Conservation (phyloP, 2,888 invertebrate species). For the Rhamnusium bicolor region DNA sequence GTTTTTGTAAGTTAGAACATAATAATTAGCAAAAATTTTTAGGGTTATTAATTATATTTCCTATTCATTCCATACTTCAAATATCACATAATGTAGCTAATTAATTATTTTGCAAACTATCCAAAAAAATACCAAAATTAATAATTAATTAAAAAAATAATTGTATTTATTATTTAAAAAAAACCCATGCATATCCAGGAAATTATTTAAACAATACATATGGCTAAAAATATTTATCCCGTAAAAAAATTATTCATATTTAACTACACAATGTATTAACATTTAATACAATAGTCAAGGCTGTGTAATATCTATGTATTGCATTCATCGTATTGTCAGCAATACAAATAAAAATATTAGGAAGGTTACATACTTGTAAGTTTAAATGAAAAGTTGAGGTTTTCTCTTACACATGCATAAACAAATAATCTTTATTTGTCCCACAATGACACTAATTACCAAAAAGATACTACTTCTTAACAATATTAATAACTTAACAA, state of each 20-base stretch:
- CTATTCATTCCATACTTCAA: no score
- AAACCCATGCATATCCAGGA: slow-evolving; percentile 10
- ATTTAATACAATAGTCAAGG: slow-evolving; percentile 25
- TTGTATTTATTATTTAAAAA: neutral
- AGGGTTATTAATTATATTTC: no score
- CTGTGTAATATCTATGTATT: slow-evolving; percentile 13
- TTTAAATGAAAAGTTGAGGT: no score
- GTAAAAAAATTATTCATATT: neutral
- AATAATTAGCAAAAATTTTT: no score
- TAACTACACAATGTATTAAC: slow-evolving; percentile 9
- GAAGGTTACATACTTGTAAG: slow-evolving; percentile 8
- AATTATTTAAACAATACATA: neutral
- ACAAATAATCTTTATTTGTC: neutral
- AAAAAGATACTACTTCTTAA: no score
- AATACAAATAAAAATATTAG: slow-evolving; percentile 5
- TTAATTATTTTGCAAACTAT: neutral
- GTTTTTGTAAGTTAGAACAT: no score
- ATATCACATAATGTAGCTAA: neutral
- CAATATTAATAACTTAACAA: no score
- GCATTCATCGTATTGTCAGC: slow-evolving; percentile 7
- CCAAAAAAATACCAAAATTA: neutral
- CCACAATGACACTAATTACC: no score
- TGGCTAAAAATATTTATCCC: slow-evolving; percentile 20
- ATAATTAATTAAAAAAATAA: neutral
- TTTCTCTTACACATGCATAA: neutral